Evolutionary conservation across 35 echinoderm and acorn worm species (phyloP).

Genomic region (Lytechinus pictus): DNA sequence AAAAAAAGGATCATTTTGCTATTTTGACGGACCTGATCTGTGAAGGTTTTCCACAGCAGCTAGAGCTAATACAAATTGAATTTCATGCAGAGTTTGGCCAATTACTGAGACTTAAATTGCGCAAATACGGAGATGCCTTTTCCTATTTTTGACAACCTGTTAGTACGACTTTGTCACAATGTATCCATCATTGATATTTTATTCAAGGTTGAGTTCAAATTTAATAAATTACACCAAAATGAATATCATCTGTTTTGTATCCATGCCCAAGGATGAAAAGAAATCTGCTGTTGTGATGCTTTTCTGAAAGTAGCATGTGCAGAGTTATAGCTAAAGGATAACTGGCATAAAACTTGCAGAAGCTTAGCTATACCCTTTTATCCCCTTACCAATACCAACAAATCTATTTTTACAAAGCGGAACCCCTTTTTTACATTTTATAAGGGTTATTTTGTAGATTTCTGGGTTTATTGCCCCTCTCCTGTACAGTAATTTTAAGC

Average conservation of each 20-base stretch:
- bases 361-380: not conserved
- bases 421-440: no score
- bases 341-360: no score
- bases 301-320: not conserved
- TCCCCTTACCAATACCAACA: not conserved
- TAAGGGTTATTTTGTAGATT: no score
- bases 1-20: no score
- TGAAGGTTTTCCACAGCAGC: not conserved
- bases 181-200: not conserved
- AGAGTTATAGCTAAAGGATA: not conserved
- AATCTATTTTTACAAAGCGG: no score
- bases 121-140: not conserved
- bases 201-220: slow-evolving; percentile 5
- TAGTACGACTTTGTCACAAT: not conserved
- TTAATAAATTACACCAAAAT: not conserved
- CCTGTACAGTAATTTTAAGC: no score
- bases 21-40: not conserved
- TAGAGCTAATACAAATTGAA: not conserved
- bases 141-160: not conserved
- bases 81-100: not conserved
- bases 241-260: not conserved
- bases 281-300: not conserved
- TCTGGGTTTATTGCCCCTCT: no score
- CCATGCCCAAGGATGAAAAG: not conserved
- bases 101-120: not conserved